Evolutionary conservation across 2,888 invertebrate genomes (phyloP).

Genomic region (Yponomeuta malinellus): DNA sequence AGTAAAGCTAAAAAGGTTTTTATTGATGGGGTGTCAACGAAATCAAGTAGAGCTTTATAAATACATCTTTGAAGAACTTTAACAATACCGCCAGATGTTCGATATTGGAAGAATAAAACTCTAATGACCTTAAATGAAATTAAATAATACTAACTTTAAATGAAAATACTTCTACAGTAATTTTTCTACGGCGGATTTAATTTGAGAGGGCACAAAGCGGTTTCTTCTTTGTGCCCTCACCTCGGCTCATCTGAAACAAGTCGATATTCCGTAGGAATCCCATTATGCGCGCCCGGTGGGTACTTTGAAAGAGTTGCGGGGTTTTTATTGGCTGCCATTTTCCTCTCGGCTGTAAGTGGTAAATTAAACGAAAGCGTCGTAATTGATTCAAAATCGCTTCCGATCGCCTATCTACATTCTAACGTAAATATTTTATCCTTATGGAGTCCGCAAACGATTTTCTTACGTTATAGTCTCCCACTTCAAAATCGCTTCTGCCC

Average conservation of each 20-base stretch:
- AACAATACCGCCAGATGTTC: too few relatives aligned
- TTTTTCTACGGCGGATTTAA: conserved; percentile 6
- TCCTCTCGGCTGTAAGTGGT: not conserved
- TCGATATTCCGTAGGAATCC: conserved; percentile 1
- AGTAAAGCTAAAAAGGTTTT: too few relatives aligned
- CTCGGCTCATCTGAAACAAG: not conserved
- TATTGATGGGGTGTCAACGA: too few relatives aligned
- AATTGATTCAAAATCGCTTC: too few relatives aligned
- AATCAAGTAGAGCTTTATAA: too few relatives aligned
- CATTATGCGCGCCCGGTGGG: not conserved
- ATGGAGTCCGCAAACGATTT: too few relatives aligned
- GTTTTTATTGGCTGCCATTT: not conserved
- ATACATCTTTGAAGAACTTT: too few relatives aligned
- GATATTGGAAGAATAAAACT: too few relatives aligned
- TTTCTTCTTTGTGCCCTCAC: conserved; percentile 4
- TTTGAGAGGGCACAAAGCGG: conserved; percentile 9
- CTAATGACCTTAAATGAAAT: not conserved
- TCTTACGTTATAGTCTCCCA: too few relatives aligned
- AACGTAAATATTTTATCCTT: too few relatives aligned
- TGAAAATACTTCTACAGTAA: not conserved
- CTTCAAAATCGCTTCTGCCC: too few relatives aligned
- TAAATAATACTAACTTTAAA: not conserved
- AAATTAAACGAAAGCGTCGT: not conserved
- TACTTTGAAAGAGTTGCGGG: not conserved
- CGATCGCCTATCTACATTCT: too few relatives aligned